phyloP scores from a whole-genome alignment of 2,113 vertebrate genomes.

The Tinamus guttatus region DNA sequence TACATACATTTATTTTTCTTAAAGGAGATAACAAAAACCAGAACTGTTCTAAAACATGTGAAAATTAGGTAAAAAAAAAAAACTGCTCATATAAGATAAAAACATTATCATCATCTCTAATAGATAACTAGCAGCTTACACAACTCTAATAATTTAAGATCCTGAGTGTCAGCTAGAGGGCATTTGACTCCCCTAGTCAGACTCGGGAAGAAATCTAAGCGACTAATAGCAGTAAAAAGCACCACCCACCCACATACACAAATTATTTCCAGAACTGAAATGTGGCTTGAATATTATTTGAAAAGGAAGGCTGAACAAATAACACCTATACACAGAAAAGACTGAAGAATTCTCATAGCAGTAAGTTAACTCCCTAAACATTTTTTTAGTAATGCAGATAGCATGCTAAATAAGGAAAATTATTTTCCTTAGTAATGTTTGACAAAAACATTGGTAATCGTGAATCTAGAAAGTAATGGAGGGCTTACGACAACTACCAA shows the following conservation, averaged over 20 bases:
- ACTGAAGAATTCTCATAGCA: not conserved
- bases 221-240: not conserved
- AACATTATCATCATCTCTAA: not conserved
- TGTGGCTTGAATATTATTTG: not conserved
- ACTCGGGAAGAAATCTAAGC: not conserved
- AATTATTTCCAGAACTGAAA: not conserved
- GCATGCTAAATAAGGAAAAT: not conserved
- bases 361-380: not conserved
- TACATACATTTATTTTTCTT: not conserved
- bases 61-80: not conserved
- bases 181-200: not conserved
- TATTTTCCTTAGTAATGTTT: not conserved
- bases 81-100: not conserved
- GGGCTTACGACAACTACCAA: not conserved
- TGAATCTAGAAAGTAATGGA: not conserved
- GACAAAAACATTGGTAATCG: not conserved
- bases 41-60: not conserved
- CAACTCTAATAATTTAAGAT: not conserved
- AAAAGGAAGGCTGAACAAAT: not conserved
- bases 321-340: not conserved
- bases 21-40: not conserved
- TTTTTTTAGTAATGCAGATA: not conserved
- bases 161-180: not conserved
- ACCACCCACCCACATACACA: accelerated
- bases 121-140: not conserved